These are phyloP conservation scores for Asteroscopus sphinx DNA, from an alignment of 2,888 invertebrate species.

Conservation along the genomic window DNA sequence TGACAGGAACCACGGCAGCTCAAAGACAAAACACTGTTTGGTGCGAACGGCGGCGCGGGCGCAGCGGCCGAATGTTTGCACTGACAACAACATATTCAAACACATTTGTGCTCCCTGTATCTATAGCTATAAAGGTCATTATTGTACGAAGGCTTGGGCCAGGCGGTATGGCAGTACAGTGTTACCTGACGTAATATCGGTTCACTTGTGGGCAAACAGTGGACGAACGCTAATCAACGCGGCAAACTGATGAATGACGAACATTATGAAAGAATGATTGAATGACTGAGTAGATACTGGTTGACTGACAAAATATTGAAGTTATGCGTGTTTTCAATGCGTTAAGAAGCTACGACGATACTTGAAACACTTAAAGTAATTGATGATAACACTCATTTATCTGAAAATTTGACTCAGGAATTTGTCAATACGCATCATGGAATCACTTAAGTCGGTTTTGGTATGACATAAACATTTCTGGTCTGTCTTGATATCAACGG, in stretches of 20 bases:
- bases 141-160: constrained; percentile 30
- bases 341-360: not conserved
- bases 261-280: constrained; percentile 59
- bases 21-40: constrained; percentile 77
- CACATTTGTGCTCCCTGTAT: constrained; percentile 46
- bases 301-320: constrained; percentile 28
- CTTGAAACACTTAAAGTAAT: not conserved
- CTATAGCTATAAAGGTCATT: constrained; percentile 51
- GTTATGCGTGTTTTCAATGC: constrained; percentile 1
- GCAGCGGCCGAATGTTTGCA: constrained; percentile 63
- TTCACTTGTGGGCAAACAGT: constrained; percentile 65
- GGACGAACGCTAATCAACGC: constrained; percentile 68
- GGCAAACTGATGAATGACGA: constrained; percentile 66
- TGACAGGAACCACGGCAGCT: constrained; percentile 76
- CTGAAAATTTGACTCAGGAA: not conserved
- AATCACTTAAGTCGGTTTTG: not conserved
- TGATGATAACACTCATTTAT: not conserved
- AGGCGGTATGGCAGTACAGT: constrained; percentile 65
- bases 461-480: no score
- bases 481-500: no score
- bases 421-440: not conserved
- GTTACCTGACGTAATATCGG: constrained; percentile 74
- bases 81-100: constrained; percentile 50
- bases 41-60: constrained; percentile 70
- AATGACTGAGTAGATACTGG: constrained; percentile 42